A percentile compares a stretch with the other conserved stretches of the same genome.
phyloP scores from a whole-genome alignment of 2,888 invertebrate genomes.

The Trichacis sp. region DNA sequence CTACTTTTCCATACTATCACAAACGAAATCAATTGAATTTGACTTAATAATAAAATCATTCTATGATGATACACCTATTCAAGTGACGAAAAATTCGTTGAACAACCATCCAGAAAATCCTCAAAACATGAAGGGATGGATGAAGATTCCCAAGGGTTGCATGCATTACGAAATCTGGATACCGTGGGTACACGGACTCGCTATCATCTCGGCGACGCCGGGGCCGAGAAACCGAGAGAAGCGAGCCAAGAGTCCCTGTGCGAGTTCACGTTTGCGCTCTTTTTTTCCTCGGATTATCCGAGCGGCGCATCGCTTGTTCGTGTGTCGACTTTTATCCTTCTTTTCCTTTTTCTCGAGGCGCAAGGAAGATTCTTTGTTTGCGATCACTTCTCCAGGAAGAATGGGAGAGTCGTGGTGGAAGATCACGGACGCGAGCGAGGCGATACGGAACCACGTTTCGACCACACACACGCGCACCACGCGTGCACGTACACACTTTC shows the following conservation, averaged over 20 bases:
- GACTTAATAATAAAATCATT: no score
- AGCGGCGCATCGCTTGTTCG: conserved; percentile 68
- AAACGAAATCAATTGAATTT: no score
- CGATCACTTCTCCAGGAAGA: conserved; percentile 61
- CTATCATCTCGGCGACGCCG: conserved; percentile 27
- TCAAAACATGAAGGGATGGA: no score
- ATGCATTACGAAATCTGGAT: no score
- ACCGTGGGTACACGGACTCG: conserved; percentile 10
- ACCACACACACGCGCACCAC: conserved; percentile 15
- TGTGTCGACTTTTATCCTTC: conserved; percentile 63
- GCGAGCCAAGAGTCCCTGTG: conserved; percentile 44
- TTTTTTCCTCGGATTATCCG: conserved; percentile 66
- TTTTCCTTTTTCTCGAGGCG: conserved; percentile 57
- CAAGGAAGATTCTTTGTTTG: conserved; percentile 67
- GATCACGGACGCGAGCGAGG: conserved; percentile 37
- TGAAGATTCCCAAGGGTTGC: no score
- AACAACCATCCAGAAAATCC: no score
- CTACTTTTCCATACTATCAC: no score
- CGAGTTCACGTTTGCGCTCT: conserved; percentile 61
- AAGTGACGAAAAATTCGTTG: no score
- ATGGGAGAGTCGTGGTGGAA: conserved; percentile 45
- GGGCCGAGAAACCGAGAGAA: conserved; percentile 32
- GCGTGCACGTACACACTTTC: neutral
- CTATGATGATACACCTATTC: no score
- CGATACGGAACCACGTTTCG: conserved; percentile 41